These are phyloP conservation scores for Ammodramus savannarum DNA, from an alignment of 2,113 vertebrate species.

Conservation along the genomic window DNA sequence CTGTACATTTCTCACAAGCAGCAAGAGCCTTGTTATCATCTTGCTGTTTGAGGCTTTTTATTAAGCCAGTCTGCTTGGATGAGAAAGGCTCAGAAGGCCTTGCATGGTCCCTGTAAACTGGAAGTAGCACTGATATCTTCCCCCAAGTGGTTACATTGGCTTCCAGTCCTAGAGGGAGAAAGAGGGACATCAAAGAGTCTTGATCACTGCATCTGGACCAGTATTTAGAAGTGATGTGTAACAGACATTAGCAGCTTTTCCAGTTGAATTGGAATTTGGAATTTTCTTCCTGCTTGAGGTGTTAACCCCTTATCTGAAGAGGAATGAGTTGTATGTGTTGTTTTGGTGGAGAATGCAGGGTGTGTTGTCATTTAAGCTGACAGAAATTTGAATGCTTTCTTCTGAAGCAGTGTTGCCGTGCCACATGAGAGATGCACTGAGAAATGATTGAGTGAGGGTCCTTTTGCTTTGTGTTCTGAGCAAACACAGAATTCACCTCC, in stretches of 20 bases:
- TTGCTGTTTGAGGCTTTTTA: neutral
- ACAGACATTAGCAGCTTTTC: neutral
- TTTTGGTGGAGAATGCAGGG: neutral
- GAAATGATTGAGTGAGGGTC: accelerated
- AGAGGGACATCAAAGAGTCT: neutral
- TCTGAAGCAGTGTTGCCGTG: accelerated
- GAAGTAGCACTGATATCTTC: neutral
- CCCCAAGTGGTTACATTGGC: neutral
- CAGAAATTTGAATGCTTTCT: neutral
- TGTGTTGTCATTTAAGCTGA: neutral
- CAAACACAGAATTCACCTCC: neutral
- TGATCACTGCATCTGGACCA: neutral
- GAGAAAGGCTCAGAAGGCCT: neutral
- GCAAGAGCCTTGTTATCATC: accelerated
- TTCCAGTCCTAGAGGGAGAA: neutral
- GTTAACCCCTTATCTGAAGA: neutral
- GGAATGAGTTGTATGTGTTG: neutral
- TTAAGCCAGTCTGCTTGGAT: neutral
- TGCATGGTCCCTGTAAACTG: neutral
- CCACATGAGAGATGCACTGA: neutral
- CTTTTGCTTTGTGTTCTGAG: neutral
- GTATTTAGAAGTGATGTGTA: neutral
- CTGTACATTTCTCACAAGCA: neutral
- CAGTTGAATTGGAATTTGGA: neutral
- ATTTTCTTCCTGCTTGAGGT: neutral